Conservation (phyloP, 2,113 vertebrate genomes). For the Carlito syrichta region DNA sequence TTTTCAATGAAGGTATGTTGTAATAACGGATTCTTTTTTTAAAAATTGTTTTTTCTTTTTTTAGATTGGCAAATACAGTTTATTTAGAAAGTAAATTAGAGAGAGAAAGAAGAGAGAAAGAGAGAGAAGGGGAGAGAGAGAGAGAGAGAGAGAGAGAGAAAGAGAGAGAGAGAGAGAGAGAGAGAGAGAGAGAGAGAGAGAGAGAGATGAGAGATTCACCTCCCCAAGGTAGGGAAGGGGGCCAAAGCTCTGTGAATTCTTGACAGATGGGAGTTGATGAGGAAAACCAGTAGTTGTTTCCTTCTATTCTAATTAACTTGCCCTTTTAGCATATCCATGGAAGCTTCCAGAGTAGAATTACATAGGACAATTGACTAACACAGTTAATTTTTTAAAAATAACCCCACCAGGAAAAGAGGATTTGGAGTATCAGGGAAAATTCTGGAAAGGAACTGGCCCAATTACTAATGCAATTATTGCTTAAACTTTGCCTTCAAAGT, state of each 20-base stretch:
- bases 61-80: too few species aligned
- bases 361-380: not conserved
- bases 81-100: too few species aligned
- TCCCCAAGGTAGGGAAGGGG: too few species aligned
- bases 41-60: too few species aligned
- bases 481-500: constrained; percentile 37
- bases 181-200: too few species aligned
- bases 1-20: constrained; percentile 1
- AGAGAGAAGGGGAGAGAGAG: too few species aligned
- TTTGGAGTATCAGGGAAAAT: constrained; percentile 33
- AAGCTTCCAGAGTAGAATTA: constrained; percentile 35
- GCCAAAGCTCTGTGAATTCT: constrained; percentile 43
- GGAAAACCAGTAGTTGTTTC: constrained; percentile 17
- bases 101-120: too few species aligned
- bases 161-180: too few species aligned
- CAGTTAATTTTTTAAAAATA: not conserved
- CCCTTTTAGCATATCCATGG: not conserved
- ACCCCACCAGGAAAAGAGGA: constrained; percentile 6
- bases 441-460: not conserved
- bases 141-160: too few species aligned
- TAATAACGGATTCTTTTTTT: too few species aligned
- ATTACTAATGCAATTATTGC: constrained; percentile 50
- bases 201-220: too few species aligned
- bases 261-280: constrained; percentile 26
- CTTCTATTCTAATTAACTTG: constrained; percentile 51